phyloP scores from a whole-genome alignment of 2,888 invertebrate species.

The Meloe dianella region DNA sequence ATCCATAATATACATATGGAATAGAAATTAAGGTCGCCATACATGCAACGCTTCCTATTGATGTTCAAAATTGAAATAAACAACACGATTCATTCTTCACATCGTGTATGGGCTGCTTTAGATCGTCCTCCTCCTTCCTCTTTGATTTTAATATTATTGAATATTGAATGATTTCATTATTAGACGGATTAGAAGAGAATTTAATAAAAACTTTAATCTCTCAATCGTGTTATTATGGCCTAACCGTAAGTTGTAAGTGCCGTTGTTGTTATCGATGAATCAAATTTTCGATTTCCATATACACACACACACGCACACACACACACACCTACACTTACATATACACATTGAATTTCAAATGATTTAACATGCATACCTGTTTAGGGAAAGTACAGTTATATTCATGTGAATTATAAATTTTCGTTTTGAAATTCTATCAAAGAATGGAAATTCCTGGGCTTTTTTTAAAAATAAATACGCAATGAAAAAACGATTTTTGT shows the following conservation, averaged over 20 bases:
- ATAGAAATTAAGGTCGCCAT: too few relatives aligned
- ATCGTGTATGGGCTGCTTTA: not conserved
- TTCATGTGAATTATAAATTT: slow-evolving; percentile 2
- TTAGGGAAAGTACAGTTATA: slow-evolving; percentile 20
- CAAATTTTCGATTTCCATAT: not conserved
- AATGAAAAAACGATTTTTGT: too few relatives aligned
- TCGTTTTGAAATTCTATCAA: not conserved
- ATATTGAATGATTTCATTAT: not conserved
- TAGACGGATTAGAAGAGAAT: not conserved
- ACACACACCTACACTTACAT: not conserved
- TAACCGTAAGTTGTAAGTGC: not conserved
- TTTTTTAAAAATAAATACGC: too few relatives aligned
- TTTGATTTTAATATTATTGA: not conserved
- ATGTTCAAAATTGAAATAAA: too few relatives aligned
- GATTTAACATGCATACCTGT: slow-evolving; percentile 15
- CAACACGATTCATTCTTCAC: too few relatives aligned
- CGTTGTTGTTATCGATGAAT: slow-evolving; percentile 1
- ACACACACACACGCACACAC: not conserved
- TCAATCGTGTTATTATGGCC: not conserved
- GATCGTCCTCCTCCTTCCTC: not conserved
- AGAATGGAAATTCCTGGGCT: too few relatives aligned
- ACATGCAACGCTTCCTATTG: too few relatives aligned
- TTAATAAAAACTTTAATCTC: not conserved
- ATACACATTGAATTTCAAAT: slow-evolving; percentile 20
- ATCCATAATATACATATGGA: too few relatives aligned